These are phyloP conservation scores for Gymnarchus niloticus DNA, from an alignment of 2,113 vertebrate species.

Conservation along the genomic window DNA sequence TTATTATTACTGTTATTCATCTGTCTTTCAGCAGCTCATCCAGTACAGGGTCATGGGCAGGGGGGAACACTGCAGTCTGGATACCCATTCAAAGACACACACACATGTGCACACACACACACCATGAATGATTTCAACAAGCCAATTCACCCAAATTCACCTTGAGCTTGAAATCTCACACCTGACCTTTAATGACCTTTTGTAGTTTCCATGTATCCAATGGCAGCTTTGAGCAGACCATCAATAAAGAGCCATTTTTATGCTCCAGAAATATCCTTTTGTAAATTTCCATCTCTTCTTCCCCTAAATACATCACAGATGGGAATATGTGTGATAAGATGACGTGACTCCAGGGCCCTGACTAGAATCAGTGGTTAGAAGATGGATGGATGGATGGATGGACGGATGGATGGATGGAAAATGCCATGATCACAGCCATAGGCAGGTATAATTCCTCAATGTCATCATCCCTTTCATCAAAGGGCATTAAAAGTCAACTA, in stretches of 20 bases:
- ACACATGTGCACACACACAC: no score
- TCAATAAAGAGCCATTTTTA: conserved; percentile 1
- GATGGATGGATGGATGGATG: no score
- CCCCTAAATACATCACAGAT: neutral
- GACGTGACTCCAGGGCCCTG: no score
- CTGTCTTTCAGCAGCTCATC: no score
- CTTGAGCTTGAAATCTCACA: neutral
- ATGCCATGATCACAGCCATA: neutral
- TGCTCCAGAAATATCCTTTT: neutral
- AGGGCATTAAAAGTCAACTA: neutral
- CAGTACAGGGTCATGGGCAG: no score
- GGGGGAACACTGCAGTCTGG: no score
- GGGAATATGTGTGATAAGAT: neutral
- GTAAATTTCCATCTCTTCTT: neutral
- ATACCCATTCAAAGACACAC: no score
- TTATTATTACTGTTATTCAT: no score
- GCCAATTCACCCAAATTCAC: neutral
- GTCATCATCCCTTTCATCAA: conserved; percentile 1
- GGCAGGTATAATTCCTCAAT: conserved; percentile 1
- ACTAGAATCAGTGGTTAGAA: no score
- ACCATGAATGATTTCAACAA: neutral
- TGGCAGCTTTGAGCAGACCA: conserved; percentile 2
- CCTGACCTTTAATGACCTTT: neutral
- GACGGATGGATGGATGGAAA: no score
- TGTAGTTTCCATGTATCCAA: neutral